Percentiles rank a stretch among this genome's conserved stretches.
Conservation (phyloP, 1,140 invertebrate genomes). For the Arion vulgaris region DNA sequence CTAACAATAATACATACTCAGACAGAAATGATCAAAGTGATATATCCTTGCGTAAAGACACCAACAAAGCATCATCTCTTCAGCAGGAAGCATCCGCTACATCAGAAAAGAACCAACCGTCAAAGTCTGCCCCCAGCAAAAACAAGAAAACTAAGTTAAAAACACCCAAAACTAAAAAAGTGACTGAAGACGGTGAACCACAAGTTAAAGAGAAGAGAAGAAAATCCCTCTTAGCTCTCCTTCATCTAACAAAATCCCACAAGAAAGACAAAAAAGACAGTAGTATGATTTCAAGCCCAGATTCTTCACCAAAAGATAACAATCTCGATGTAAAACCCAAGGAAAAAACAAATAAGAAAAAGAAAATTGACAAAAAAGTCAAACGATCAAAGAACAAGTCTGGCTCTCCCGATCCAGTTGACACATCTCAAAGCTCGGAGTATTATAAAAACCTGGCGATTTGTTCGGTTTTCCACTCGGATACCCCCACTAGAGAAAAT, state of each 20-base stretch:
- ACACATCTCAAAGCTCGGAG: constrained; percentile 44
- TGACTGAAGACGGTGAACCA: constrained; percentile 1
- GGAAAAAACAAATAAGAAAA: neutral
- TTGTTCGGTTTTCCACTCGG: constrained; percentile 52
- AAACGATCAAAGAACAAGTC: neutral
- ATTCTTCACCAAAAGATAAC: neutral
- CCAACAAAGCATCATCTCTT: neutral
- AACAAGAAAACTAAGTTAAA: constrained; percentile 50
- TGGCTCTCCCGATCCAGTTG: neutral
- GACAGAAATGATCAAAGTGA: neutral
- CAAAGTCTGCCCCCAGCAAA: constrained; percentile 41
- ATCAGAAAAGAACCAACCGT: neutral
- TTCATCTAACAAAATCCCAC: constrained; percentile 46
- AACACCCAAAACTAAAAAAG: constrained; percentile 27
- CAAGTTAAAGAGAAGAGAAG: constrained; percentile 56
- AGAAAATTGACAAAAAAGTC: neutral
- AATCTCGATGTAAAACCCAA: neutral
- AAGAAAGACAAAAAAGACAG: neutral
- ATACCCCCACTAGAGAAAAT: constrained; percentile 26
- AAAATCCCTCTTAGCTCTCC: constrained; percentile 60
- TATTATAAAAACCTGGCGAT: constrained; percentile 55
- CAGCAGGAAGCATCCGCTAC: neutral
- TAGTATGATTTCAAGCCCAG: neutral
- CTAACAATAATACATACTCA: neutral
- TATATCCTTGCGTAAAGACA: neutral